Percentiles rank a stretch among this genome's conserved stretches.
Evolutionary conservation across 1,140 invertebrate species (phyloP).

Genomic region (Amphibalanus amphitrite): DNA sequence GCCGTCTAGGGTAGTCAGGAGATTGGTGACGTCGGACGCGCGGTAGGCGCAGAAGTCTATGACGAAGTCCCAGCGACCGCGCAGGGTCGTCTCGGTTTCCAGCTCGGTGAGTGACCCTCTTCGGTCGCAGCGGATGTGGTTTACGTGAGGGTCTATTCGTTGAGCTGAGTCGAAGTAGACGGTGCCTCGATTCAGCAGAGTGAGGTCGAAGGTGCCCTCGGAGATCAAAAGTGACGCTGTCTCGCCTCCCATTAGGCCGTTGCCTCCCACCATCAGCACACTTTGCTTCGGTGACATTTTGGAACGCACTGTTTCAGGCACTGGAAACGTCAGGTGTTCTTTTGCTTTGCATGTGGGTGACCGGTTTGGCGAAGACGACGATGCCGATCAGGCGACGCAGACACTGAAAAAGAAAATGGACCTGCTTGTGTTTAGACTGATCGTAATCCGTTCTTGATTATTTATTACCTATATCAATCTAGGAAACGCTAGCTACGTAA

Average conservation of each 20-base stretch:
- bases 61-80: conserved; percentile 7
- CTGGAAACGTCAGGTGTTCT: too few relatives aligned
- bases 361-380: too few relatives aligned
- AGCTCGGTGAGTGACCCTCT: conserved; percentile 5
- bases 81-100: conserved; percentile 1
- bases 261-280: conserved; percentile 9
- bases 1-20: conserved; percentile 5
- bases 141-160: conserved; percentile 8
- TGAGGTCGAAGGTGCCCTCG: conserved; percentile 5
- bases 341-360: too few relatives aligned
- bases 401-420: too few relatives aligned
- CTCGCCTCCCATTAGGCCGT: conserved; percentile 11
- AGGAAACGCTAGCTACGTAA: too few relatives aligned
- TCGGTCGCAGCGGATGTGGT: conserved; percentile 8
- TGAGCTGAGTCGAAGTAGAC: conserved; percentile 9
- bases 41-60: conserved; percentile 9
- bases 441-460: too few relatives aligned
- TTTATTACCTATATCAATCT: too few relatives aligned
- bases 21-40: conserved; percentile 5
- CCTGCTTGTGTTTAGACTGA: too few relatives aligned
- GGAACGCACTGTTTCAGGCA: too few relatives aligned
- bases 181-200: conserved; percentile 7
- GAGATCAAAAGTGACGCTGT: conserved; percentile 8
- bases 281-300: background rate
- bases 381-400: too few relatives aligned